phyloP scores from a whole-genome alignment of 2,113 vertebrate species.

The Nettapus auritus region DNA sequence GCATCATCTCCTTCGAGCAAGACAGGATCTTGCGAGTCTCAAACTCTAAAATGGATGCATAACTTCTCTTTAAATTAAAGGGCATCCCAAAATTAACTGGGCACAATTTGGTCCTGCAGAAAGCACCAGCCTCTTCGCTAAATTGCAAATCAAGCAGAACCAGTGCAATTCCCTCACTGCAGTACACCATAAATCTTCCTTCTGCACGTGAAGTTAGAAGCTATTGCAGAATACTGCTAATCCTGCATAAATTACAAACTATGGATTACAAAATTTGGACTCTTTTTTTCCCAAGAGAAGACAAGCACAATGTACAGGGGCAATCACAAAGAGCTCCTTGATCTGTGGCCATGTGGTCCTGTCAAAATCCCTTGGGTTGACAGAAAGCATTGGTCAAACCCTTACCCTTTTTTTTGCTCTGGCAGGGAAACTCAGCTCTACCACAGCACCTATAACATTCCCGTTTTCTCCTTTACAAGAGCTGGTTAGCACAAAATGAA shows the following conservation, averaged over 20 bases:
- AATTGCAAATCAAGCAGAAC: background rate
- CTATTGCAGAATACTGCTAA: background rate
- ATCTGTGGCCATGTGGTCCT: accelerated
- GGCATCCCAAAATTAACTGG: background rate
- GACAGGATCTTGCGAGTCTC: background rate
- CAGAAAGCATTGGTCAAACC: background rate
- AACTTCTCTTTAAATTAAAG: background rate
- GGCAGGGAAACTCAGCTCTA: background rate
- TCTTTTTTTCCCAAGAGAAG: background rate
- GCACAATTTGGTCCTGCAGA: background rate
- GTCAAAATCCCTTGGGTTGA: background rate
- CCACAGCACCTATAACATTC: background rate
- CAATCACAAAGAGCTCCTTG: background rate
- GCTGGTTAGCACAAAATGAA: background rate
- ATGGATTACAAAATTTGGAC: background rate
- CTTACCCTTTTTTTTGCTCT: background rate
- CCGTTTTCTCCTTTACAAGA: background rate
- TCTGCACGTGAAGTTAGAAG: background rate
- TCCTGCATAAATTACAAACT: background rate
- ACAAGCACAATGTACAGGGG: background rate
- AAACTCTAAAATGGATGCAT: background rate
- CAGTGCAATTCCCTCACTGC: background rate
- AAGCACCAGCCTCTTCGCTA: background rate
- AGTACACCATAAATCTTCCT: background rate
- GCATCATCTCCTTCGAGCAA: background rate